Evolutionary conservation across 2,113 vertebrate species (phyloP).

Genomic region (Pomatostomus ruficeps): DNA sequence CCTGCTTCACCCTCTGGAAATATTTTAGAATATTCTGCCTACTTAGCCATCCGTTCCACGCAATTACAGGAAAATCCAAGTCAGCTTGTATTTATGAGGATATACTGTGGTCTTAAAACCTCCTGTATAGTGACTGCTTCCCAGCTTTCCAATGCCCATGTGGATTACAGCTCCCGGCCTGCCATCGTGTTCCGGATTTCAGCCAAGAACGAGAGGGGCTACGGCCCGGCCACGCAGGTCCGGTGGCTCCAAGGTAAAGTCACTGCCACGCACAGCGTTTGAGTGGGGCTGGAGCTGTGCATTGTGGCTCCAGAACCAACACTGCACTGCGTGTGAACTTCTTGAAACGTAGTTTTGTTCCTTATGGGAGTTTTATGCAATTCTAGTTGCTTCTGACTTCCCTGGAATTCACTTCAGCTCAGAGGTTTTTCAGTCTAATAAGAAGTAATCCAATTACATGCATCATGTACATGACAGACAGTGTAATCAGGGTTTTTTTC

Average conservation of each 20-base stretch:
- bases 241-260: conserved; percentile 95
- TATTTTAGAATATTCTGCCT: conserved; percentile 95
- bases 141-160: conserved; percentile 89
- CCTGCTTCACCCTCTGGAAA: conserved; percentile 90
- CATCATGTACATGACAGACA: no score
- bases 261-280: not conserved
- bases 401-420: not conserved
- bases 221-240: conserved; percentile 95
- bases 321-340: not conserved
- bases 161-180: conserved; percentile 89
- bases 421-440: not conserved
- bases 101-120: conserved; percentile 92
- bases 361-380: not conserved
- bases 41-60: conserved; percentile 91
- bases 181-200: conserved; percentile 96
- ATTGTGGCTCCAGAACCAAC: not conserved
- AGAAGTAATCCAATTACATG: not conserved
- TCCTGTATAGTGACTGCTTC: conserved; percentile 84
- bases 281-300: not conserved
- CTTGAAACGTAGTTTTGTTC: not conserved
- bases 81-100: conserved; percentile 91
- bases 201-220: conserved; percentile 95
- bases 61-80: conserved; percentile 75
- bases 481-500: not conserved
- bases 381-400: not conserved